These are phyloP conservation scores for Toxostoma redivivum DNA, from an alignment of 2,113 vertebrate genomes.

Conservation along the genomic window DNA sequence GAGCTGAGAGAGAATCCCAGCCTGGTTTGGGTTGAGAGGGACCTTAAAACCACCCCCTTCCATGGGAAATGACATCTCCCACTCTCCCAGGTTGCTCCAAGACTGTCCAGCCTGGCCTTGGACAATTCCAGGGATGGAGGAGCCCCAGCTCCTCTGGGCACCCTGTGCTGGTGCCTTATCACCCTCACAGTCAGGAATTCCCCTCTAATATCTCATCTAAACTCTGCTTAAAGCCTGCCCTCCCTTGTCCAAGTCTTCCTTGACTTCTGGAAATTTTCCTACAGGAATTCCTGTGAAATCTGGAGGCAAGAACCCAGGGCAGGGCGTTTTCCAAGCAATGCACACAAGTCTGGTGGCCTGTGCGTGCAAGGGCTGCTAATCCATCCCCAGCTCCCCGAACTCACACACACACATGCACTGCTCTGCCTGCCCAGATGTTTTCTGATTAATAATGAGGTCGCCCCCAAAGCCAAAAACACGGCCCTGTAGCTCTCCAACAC, in stretches of 20 bases:
- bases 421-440: conserved; percentile 52
- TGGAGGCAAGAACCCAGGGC: neutral
- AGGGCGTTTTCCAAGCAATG: neutral
- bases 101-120: rapidly evolving
- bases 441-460: conserved; percentile 51
- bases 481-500: neutral
- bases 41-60: neutral
- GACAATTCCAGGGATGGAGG: neutral
- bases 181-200: neutral
- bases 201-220: neutral
- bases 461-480: neutral
- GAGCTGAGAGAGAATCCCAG: neutral
- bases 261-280: neutral
- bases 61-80: rapidly evolving
- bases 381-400: neutral
- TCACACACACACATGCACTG: neutral
- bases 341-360: neutral
- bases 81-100: rapidly evolving
- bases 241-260: neutral
- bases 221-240: neutral
- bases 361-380: neutral
- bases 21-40: neutral
- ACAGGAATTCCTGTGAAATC: neutral
- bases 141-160: neutral
- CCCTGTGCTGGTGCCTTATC: rapidly evolving